Percentiles rank a stretch among this genome's conserved stretches.
Conservation (phyloP, 2,113 vertebrate genomes). For the Tragulus kanchil region DNA sequence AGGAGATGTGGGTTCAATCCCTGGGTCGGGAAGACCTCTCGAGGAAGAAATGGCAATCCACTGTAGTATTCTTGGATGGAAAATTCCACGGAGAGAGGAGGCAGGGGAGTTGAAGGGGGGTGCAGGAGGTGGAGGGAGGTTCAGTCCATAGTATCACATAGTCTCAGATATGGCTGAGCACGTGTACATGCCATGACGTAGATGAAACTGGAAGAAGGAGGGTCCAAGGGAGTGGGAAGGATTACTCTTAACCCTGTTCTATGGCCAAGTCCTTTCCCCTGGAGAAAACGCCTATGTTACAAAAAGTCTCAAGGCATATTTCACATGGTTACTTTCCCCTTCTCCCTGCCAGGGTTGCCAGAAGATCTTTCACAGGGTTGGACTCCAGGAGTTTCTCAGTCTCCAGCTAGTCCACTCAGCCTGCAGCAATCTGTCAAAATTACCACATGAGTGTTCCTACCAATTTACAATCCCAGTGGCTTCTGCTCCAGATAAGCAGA, state of each 20-base stretch:
- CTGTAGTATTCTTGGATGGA: not conserved
- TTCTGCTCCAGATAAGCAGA: not conserved
- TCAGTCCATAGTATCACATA: not conserved
- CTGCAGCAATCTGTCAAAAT: not conserved
- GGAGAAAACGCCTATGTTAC: not conserved
- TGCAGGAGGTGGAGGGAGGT: fast-evolving
- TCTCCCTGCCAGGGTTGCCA: not conserved
- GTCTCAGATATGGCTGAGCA: not conserved
- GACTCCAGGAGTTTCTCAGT: not conserved
- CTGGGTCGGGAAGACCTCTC: not conserved
- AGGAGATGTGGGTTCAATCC: not conserved
- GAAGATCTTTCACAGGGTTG: not conserved
- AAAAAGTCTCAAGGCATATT: not conserved
- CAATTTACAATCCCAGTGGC: not conserved
- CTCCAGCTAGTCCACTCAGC: not conserved
- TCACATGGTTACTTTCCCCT: not conserved
- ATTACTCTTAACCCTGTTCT: not conserved
- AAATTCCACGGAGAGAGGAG: not conserved
- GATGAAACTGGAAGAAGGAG: not conserved
- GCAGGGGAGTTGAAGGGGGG: not conserved
- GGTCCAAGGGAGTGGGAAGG: not conserved
- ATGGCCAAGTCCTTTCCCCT: not conserved
- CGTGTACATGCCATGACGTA: not conserved
- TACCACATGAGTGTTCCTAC: not conserved
- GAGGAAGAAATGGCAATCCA: not conserved